Base-by-base conservation (phyloP, 2,797 vertebrate genomes). In the Sebastes paucispinis region DNA sequence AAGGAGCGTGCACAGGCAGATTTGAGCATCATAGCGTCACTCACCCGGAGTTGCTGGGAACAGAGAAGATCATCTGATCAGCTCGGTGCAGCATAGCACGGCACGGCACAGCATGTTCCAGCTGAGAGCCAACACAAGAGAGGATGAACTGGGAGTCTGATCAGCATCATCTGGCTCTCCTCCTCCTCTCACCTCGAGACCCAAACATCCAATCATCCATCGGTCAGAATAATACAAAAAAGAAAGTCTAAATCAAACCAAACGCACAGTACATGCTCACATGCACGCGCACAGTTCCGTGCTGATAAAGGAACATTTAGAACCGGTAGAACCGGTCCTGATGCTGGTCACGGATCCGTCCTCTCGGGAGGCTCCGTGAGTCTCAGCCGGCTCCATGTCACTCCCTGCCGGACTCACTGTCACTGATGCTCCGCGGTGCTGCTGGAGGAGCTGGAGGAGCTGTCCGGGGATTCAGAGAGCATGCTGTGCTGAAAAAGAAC, bases 401-500 rank as follows among this genome's bases (percentile, higher is more conserved):
- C 22, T 20, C 27, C 39, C 31, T 24, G 20, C 55, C 9, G 34
- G 16, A 68, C 59, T 50, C 18, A 0, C 71, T 18, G 0, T 32
- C 68, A 47, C 59, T 50, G 43, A 8, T 18, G 43, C 43, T 16
- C 14, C 43, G 43, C 43, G 6, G 43, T 18, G 43, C 6, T 18
- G 50, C 39, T 43, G 0, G 36, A 39, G 36, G 36, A 39, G 13
- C 79, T 66, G 63, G 50, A 39, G 12, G 36, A 39, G 78, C 83
- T 74, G 78, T 71, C 77, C 77, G 69, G 36, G 68, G 34, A 80
- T 57, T 52, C n/a, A 62, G 63, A 55, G 31, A 55, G 80, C 84
- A 78, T 63, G 73, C 68, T 90, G 79, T 69, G 84, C 83, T 72
- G 65, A 72, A 89, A 64, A 29, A 69, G 12, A 69, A 54, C 18